Evolutionary conservation across 2,797 vertebrate species (phyloP).

Genomic region (Clarias fuscus): DNA sequence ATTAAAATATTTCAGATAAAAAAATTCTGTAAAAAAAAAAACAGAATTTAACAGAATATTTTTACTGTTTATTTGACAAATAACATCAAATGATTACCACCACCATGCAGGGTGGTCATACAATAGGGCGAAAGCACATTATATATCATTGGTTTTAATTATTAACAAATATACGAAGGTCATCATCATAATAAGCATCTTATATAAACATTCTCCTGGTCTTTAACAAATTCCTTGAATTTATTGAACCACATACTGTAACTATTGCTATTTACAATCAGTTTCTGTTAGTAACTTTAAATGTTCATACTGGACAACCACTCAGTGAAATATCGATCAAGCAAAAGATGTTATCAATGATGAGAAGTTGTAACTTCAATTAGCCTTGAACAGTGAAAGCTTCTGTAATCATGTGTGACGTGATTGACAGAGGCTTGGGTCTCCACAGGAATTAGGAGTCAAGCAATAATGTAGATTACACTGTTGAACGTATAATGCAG

Average conservation of each 20-base stretch:
- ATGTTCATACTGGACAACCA: not conserved
- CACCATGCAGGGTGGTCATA: not conserved
- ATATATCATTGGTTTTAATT: not conserved
- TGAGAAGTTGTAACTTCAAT: not conserved
- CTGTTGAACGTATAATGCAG: not conserved
- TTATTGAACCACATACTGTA: not conserved
- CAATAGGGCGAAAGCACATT: not conserved
- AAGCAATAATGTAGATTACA: constrained; percentile 27
- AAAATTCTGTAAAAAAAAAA: too few relatives aligned
- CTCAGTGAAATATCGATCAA: not conserved
- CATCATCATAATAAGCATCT: not conserved
- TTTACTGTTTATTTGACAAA: too few relatives aligned
- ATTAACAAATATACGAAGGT: not conserved
- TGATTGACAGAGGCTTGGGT: not conserved
- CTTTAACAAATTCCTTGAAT: not conserved
- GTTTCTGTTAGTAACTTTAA: not conserved
- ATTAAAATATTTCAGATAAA: not conserved
- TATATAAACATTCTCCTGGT: not conserved
- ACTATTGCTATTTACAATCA: not conserved
- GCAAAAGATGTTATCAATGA: not conserved
- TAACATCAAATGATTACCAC: not conserved
- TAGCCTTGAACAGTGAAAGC: not conserved
- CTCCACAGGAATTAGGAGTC: constrained; percentile 1
- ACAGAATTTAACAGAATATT: too few relatives aligned
- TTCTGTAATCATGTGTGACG: not conserved